A percentile compares a stretch with the other conserved stretches of the same genome.
phyloP scores from a whole-genome alignment of 2,888 invertebrate species.

The Polylopha cassiicola region DNA sequence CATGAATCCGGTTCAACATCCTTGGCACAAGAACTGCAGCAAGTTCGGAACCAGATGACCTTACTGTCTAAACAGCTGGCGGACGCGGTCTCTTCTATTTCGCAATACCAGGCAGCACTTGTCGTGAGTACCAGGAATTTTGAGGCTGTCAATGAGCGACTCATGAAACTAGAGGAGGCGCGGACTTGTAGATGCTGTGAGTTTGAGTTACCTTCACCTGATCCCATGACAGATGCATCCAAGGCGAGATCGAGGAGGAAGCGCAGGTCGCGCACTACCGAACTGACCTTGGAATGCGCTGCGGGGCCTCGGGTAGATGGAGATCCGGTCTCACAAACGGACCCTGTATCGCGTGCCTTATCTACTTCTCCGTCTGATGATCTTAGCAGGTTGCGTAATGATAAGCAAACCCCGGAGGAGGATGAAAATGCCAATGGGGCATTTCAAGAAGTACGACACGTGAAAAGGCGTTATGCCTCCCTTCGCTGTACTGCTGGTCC shows the following conservation, averaged over 20 bases:
- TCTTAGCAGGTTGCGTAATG: not conserved
- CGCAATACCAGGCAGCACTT: not conserved
- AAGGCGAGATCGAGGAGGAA: not conserved
- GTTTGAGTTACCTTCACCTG: not conserved
- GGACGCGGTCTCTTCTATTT: not conserved
- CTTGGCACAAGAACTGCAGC: not conserved
- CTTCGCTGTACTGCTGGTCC: conserved; percentile 7
- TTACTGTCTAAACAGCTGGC: not conserved
- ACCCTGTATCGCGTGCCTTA: not conserved
- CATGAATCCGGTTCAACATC: not conserved
- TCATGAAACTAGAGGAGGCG: not conserved
- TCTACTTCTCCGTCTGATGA: not conserved
- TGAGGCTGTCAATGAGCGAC: not conserved
- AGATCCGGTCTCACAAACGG: not conserved
- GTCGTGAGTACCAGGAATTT: not conserved
- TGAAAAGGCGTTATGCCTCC: not conserved
- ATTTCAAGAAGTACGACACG: not conserved
- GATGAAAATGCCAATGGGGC: not conserved
- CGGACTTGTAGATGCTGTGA: not conserved
- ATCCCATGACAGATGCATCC: no score
- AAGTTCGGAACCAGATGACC: not conserved
- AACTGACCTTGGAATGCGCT: not conserved
- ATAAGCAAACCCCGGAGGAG: not conserved
- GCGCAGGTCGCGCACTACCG: no score
- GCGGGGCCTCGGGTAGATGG: not conserved